A percentile compares a stretch with the other conserved stretches of the same genome.
These are phyloP conservation scores for Eunapius fragilis DNA, from an alignment of 37 sponge, comb jelly and placozoan genomes.

Conservation along the genomic window DNA sequence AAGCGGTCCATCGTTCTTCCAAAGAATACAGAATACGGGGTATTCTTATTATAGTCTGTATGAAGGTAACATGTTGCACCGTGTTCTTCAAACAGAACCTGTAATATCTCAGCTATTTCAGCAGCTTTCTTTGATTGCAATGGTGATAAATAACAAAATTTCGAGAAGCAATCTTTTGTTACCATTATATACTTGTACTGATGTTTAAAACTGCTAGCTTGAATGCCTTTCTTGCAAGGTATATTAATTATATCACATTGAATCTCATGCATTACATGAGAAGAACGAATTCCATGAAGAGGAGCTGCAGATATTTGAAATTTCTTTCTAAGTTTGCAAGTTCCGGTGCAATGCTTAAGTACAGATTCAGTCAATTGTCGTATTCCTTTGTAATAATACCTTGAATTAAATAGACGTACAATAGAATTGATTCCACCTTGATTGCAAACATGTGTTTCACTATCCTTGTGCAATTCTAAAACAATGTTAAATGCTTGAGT, in stretches of 20 bases:
- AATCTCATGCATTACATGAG: conserved; percentile 13
- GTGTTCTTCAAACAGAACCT: background rate
- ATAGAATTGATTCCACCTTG: conserved; percentile 3
- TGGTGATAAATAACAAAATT: conserved; percentile 20
- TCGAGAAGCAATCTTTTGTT: conserved; percentile 8
- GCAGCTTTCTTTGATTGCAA: conserved; percentile 12
- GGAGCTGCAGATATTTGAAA: conserved; percentile 8
- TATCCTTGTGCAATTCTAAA: background rate
- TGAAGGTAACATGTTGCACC: background rate
- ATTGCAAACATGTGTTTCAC: background rate
- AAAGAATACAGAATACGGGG: conserved; percentile 1
- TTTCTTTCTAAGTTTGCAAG: conserved; percentile 9
- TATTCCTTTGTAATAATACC: conserved; percentile 12
- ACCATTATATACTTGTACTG: conserved; percentile 4
- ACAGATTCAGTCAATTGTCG: background rate
- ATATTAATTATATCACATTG: conserved; percentile 19
- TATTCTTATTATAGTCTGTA: conserved; percentile 6
- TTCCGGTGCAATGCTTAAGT: conserved; percentile 15
- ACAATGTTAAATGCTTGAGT: background rate
- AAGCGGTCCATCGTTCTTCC: conserved; percentile 1
- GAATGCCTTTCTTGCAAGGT: background rate
- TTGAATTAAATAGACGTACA: conserved; percentile 6
- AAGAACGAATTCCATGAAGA: conserved; percentile 8
- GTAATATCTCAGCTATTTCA: background rate
- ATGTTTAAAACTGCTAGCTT: background rate